These are phyloP conservation scores for Branchinecta sandiegonensis DNA, from an alignment of 2,888 invertebrate species.

Conservation along the genomic window DNA sequence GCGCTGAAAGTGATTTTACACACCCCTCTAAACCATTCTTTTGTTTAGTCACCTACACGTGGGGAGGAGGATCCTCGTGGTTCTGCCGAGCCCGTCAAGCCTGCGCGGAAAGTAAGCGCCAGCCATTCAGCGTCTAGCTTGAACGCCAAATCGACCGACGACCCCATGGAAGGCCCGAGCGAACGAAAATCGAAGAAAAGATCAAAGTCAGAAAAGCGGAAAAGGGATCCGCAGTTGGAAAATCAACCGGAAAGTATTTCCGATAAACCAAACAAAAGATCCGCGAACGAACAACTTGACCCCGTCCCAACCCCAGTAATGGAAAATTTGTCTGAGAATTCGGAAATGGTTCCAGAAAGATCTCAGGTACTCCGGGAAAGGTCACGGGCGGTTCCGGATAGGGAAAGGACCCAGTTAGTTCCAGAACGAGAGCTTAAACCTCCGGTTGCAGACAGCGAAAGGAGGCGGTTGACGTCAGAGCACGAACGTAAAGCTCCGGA, in stretches of 20 bases:
- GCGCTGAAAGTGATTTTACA: too few species aligned
- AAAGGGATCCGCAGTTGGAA: conserved; percentile 13
- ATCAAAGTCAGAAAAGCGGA: background rate
- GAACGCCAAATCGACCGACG: background rate
- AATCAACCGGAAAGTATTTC: background rate
- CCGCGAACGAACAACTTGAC: background rate
- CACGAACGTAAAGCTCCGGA: background rate
- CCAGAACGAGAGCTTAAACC: too few species aligned
- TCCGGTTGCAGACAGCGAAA: too few species aligned
- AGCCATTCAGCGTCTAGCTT: background rate
- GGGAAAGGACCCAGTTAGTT: too few species aligned
- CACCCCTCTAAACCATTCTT: too few species aligned
- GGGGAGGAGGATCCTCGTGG: too few species aligned
- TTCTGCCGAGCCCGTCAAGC: background rate
- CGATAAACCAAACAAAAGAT: background rate
- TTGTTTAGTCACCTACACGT: too few species aligned
- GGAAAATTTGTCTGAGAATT: too few species aligned
- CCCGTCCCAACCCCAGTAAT: background rate
- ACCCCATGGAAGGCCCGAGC: conserved; percentile 15
- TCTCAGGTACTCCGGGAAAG: too few species aligned
- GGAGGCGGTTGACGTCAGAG: too few species aligned
- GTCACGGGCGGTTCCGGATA: too few species aligned
- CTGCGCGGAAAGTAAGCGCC: background rate
- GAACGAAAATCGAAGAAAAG: conserved; percentile 14
- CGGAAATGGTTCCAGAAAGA: too few species aligned